Conservation (phyloP, 2,113 vertebrate genomes). For the Percina caprodes region DNA sequence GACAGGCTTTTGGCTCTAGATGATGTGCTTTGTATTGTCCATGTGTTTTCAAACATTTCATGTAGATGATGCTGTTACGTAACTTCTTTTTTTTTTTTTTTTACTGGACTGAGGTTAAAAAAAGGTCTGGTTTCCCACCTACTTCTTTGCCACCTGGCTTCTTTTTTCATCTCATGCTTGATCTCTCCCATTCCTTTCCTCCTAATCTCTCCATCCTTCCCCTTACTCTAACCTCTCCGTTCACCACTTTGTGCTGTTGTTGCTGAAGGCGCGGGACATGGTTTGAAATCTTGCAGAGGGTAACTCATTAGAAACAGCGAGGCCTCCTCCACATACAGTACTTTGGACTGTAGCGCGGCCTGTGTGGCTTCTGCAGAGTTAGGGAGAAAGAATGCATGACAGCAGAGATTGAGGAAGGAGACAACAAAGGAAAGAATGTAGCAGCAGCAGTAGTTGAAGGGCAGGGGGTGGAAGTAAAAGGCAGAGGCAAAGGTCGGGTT, state of each 20-base stretch:
- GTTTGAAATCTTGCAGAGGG: slow-evolving; percentile 42
- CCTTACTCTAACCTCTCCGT: slow-evolving; percentile 22
- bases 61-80: slow-evolving; percentile 2
- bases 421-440: slow-evolving; percentile 25
- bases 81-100: not conserved
- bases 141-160: not conserved
- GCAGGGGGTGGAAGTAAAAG: slow-evolving; percentile 31
- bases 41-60: not conserved
- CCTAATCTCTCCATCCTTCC: slow-evolving; percentile 22
- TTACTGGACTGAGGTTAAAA: not conserved
- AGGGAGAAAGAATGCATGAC: slow-evolving; percentile 21
- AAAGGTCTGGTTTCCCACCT: not conserved
- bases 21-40: not conserved
- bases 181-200: slow-evolving; percentile 12
- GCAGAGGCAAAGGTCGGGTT: slow-evolving; percentile 42
- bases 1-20: slow-evolving; percentile 24
- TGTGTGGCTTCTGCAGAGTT: slow-evolving; percentile 16
- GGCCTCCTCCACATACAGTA: slow-evolving; percentile 21
- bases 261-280: slow-evolving; percentile 24
- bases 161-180: slow-evolving; percentile 23
- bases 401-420: slow-evolving; percentile 27
- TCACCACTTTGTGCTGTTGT: not conserved
- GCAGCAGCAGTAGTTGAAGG: slow-evolving; percentile 40
- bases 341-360: slow-evolving; percentile 6
- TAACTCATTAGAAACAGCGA: slow-evolving; percentile 64